These are phyloP conservation scores for Colletes latitarsis DNA, from an alignment of 1,140 invertebrate species.

Conservation along the genomic window DNA sequence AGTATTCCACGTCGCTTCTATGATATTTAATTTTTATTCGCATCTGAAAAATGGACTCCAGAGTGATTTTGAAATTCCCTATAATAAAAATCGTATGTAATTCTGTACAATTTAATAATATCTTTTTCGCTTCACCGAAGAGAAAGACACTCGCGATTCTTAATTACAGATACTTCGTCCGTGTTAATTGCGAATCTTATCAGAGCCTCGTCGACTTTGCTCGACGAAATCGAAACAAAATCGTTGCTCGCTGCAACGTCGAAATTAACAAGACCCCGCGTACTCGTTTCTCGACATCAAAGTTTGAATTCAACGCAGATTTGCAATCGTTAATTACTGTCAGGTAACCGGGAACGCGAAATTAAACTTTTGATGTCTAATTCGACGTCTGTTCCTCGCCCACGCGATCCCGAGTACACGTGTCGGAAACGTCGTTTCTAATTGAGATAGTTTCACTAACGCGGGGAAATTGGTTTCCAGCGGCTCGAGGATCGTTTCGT, in stretches of 20 bases:
- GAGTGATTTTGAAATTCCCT: too few relatives aligned
- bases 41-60: too few relatives aligned
- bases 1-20: too few relatives aligned
- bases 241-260: neutral
- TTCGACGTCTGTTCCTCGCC: neutral
- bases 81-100: too few relatives aligned
- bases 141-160: too few relatives aligned
- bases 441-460: neutral
- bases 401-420: neutral
- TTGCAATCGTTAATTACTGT: conserved; percentile 13
- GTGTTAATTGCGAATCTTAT: conserved; percentile 5
- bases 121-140: too few relatives aligned
- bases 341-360: neutral
- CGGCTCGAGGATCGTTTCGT: neutral
- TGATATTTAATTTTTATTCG: too few relatives aligned
- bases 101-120: too few relatives aligned
- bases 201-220: conserved; percentile 17
- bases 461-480: neutral
- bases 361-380: conserved; percentile 26
- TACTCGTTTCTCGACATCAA: neutral
- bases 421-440: neutral
- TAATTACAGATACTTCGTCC: neutral
- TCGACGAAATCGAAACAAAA: neutral
- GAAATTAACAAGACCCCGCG: neutral
- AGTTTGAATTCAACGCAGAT: neutral